Evolutionary conservation across 2,888 invertebrate species (phyloP).

Genomic region (Platynereis dumerilii): DNA sequence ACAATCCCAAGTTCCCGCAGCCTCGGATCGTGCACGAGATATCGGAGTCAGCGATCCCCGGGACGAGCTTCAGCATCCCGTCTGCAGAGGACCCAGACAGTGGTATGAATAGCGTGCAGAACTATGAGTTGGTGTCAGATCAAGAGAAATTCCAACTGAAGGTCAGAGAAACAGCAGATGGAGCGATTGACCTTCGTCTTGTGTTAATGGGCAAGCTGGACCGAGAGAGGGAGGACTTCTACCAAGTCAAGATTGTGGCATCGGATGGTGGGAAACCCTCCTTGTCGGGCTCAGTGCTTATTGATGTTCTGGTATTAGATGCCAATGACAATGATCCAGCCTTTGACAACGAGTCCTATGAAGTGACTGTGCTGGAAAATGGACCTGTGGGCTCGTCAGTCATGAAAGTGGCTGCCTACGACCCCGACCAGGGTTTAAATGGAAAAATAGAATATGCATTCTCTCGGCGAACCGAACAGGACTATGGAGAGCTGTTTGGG

Average conservation of each 20-base stretch:
- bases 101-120: slow-evolving; percentile 29
- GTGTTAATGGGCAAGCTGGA: slow-evolving; percentile 27
- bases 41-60: slow-evolving; percentile 23
- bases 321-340: slow-evolving; percentile 36
- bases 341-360: slow-evolving; percentile 29
- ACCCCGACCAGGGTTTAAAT: slow-evolving; percentile 41
- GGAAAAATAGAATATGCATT: slow-evolving; percentile 38
- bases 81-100: slow-evolving; percentile 26
- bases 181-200: slow-evolving; percentile 22
- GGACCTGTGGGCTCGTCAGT: slow-evolving; percentile 20
- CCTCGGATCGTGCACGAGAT: slow-evolving; percentile 12
- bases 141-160: slow-evolving; percentile 18
- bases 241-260: slow-evolving; percentile 79
- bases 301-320: slow-evolving; percentile 34
- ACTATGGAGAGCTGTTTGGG: slow-evolving; percentile 27
- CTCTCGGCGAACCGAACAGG: slow-evolving; percentile 19
- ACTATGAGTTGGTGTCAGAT: slow-evolving; percentile 25
- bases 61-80: slow-evolving; percentile 22
- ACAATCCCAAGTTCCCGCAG: slow-evolving; percentile 23
- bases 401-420: slow-evolving; percentile 40
- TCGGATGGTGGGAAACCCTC: slow-evolving; percentile 48
- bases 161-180: slow-evolving; percentile 18
- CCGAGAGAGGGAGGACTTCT: slow-evolving; percentile 16
- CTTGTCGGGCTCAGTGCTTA: slow-evolving; percentile 22
- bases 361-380: slow-evolving; percentile 25